phyloP scores from a whole-genome alignment of 2,888 invertebrate species.

The Thelaira solivaga region DNA sequence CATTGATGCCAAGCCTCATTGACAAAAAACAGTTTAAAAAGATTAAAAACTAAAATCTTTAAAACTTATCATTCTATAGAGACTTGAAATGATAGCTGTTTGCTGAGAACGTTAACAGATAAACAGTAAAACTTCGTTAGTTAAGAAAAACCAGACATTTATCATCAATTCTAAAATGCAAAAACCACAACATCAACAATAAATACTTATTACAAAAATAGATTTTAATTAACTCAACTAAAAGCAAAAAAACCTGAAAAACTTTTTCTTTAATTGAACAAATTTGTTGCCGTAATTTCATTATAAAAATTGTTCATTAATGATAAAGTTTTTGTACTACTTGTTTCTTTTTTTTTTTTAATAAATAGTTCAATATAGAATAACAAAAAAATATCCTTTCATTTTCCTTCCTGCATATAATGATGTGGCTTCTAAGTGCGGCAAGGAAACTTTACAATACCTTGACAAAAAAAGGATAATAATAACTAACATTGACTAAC shows the following conservation, averaged over 20 bases:
- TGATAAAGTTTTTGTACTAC: slow-evolving; percentile 30
- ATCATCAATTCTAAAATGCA: no score
- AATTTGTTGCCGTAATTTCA: not conserved
- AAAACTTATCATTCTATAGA: no score
- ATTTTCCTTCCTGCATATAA: slow-evolving; percentile 44
- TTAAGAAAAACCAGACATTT: no score
- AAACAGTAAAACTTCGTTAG: no score
- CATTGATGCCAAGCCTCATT: no score
- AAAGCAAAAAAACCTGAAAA: not conserved
- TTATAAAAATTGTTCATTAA: slow-evolving; percentile 32
- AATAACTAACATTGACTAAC: slow-evolving; percentile 38
- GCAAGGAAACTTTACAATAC: not conserved
- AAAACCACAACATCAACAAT: no score
- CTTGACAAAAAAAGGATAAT: slow-evolving; percentile 13
- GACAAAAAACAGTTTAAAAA: no score
- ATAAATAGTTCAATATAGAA: slow-evolving; percentile 29
- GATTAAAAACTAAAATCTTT: no score
- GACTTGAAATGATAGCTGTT: no score
- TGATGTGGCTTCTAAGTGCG: slow-evolving; percentile 7
- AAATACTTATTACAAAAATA: no score
- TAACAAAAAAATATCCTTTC: slow-evolving; percentile 46
- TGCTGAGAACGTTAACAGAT: no score
- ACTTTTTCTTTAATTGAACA: not conserved
- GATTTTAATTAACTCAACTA: not conserved
- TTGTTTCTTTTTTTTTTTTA: not conserved